phyloP scores from a whole-genome alignment of 2,113 vertebrate species.

The Sapayoa aenigma region DNA sequence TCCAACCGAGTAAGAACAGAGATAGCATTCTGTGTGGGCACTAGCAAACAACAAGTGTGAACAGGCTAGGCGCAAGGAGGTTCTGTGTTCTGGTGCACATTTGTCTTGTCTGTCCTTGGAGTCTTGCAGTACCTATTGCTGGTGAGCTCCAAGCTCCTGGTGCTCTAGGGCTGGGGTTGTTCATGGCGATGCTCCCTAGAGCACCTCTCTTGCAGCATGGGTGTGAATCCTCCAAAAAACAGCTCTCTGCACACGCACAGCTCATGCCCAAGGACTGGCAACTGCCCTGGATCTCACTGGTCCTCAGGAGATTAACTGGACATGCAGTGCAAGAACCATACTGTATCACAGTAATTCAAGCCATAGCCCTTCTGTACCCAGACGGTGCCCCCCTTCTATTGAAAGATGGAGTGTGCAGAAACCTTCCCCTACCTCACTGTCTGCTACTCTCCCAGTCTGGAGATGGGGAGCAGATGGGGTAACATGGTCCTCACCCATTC shows the following conservation, averaged over 20 bases:
- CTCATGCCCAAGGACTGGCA: neutral
- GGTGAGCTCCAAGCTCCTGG: neutral
- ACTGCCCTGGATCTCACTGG: neutral
- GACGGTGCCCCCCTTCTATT: neutral
- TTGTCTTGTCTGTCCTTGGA: neutral
- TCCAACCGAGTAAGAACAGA: neutral
- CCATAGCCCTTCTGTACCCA: neutral
- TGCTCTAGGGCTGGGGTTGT: neutral
- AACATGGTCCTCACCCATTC: neutral
- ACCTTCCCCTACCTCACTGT: neutral
- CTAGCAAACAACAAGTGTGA: neutral
- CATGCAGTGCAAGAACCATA: neutral
- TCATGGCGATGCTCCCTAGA: neutral
- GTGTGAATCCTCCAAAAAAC: neutral
- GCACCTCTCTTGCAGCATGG: neutral
- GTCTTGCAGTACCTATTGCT: neutral
- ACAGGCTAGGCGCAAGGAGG: neutral
- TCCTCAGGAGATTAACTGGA: neutral
- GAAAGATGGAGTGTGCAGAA: neutral
- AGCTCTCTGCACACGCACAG: neutral
- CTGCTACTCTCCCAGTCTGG: neutral
- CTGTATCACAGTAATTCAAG: neutral
- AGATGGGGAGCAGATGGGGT: rapidly evolving
- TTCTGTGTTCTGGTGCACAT: neutral
- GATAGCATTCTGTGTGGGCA: neutral